phyloP scores from a whole-genome alignment of 1,140 invertebrate genomes.

The Caenorhabditis briggsae region DNA sequence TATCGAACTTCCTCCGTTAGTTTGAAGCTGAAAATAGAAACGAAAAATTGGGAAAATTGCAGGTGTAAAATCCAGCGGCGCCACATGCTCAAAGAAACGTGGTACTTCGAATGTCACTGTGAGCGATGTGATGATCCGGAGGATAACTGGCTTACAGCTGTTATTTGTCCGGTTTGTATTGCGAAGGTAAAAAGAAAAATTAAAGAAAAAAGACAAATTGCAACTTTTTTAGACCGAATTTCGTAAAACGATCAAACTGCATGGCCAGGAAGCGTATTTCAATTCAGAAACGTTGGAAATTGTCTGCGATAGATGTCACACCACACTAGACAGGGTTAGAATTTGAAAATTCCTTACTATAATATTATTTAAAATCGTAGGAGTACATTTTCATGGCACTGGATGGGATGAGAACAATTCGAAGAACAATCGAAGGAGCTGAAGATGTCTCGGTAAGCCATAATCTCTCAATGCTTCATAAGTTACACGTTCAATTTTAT shows the following conservation, averaged over 20 bases:
- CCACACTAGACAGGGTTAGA: conserved; percentile 7
- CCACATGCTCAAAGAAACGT: conserved; percentile 73
- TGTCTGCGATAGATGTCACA: conserved; percentile 29
- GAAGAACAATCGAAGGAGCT: conserved; percentile 11
- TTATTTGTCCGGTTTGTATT: conserved; percentile 68
- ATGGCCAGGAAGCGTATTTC: conserved; percentile 73
- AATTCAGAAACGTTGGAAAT: conserved; percentile 73
- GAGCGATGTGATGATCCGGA: conserved; percentile 70
- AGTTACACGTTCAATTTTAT: too few relatives aligned
- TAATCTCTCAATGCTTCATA: too few relatives aligned
- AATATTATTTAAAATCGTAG: background rate
- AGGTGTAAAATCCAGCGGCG: conserved; percentile 71
- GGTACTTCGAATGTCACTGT: conserved; percentile 77
- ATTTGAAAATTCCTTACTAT: background rate
- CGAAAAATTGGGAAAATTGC: conserved; percentile 24
- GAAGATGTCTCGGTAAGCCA: conserved; percentile 34
- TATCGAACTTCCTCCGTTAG: conserved; percentile 73
- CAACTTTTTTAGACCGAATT: conserved; percentile 8
- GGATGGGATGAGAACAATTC: conserved; percentile 40
- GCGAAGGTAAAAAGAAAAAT: too few relatives aligned
- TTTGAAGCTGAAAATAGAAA: background rate
- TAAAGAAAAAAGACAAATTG: too few relatives aligned
- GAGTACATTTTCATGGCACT: conserved; percentile 36
- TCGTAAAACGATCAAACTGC: conserved; percentile 55
- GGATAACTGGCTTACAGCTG: conserved; percentile 74